These are phyloP conservation scores for Lepisosteus osseus DNA, from an alignment of 2,113 vertebrate genomes.

Conservation along the genomic window DNA sequence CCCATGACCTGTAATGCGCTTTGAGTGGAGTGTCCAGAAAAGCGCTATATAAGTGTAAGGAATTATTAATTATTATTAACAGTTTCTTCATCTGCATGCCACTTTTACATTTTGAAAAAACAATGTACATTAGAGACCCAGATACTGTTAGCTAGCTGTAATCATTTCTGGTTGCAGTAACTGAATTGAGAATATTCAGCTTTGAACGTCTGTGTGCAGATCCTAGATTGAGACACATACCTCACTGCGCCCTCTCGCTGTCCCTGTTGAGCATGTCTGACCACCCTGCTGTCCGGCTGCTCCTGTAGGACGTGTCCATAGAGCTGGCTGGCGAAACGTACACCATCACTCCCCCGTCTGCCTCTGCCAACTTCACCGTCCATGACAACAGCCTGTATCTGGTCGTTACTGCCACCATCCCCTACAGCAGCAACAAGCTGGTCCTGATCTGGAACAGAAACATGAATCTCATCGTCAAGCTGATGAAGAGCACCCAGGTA, in stretches of 20 bases:
- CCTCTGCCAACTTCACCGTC: slow-evolving; percentile 36
- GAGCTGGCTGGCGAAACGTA: slow-evolving; percentile 57
- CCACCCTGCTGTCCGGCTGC: neutral
- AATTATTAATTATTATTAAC: too few relatives aligned
- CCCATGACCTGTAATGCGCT: too few relatives aligned
- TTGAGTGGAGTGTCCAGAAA: too few relatives aligned
- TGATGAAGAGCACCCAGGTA: slow-evolving; percentile 35
- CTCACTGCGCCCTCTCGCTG: neutral
- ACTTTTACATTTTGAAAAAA: too few relatives aligned
- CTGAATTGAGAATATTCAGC: too few relatives aligned
- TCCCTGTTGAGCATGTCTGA: slow-evolving; percentile 1
- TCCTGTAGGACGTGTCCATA: slow-evolving; percentile 21
- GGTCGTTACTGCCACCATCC: slow-evolving; percentile 54
- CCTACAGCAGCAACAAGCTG: slow-evolving; percentile 54
- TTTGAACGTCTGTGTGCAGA: too few relatives aligned
- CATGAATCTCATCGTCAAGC: slow-evolving; percentile 67
- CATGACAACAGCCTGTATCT: slow-evolving; percentile 51
- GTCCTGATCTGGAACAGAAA: slow-evolving; percentile 71
- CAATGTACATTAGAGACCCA: too few relatives aligned
- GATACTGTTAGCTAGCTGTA: too few relatives aligned
- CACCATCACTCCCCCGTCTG: slow-evolving; percentile 45
- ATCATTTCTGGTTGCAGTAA: too few relatives aligned
- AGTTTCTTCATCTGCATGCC: too few relatives aligned
- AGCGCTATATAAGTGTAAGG: too few relatives aligned
- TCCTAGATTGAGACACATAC: neutral